phyloP scores from a whole-genome alignment of 2,797 vertebrate genomes.

The Eulemur rubriventer region DNA sequence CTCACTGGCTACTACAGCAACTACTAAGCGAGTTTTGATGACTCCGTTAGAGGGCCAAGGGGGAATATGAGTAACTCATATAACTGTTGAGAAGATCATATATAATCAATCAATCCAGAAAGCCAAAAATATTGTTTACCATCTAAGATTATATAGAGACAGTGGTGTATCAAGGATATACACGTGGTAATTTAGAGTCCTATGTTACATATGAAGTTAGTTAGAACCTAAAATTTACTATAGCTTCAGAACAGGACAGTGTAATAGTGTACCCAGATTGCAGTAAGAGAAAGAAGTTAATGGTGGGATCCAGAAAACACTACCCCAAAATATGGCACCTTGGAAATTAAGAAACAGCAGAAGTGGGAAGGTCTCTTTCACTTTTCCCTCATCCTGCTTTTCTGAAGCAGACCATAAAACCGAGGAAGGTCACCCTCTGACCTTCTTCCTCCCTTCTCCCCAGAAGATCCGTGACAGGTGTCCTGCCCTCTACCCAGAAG shows the following conservation, averaged over 20 bases:
- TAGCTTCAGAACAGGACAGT: background rate
- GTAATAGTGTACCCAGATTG: fast-evolving
- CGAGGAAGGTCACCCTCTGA: too few relatives aligned
- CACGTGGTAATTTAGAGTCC: background rate
- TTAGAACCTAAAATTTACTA: background rate
- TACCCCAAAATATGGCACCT: background rate
- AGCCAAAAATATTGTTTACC: background rate
- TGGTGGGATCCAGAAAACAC: background rate
- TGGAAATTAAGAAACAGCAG: background rate
- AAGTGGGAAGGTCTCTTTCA: background rate
- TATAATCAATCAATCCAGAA: background rate
- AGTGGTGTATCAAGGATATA: background rate
- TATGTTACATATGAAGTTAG: background rate
- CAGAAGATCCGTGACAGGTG: too few relatives aligned
- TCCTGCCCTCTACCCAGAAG: background rate
- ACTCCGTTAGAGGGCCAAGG: background rate
- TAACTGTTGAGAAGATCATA: background rate
- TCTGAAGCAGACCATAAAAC: too few relatives aligned
- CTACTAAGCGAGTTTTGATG: background rate
- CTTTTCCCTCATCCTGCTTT: background rate
- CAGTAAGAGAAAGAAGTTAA: background rate
- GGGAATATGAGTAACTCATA: background rate
- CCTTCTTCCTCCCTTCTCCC: background rate
- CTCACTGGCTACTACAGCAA: background rate
- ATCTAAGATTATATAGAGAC: background rate